Percentiles rank a stretch among this genome's conserved stretches.
Conservation (phyloP, 1,140 invertebrate genomes). For the Pollicipes pollicipes region DNA sequence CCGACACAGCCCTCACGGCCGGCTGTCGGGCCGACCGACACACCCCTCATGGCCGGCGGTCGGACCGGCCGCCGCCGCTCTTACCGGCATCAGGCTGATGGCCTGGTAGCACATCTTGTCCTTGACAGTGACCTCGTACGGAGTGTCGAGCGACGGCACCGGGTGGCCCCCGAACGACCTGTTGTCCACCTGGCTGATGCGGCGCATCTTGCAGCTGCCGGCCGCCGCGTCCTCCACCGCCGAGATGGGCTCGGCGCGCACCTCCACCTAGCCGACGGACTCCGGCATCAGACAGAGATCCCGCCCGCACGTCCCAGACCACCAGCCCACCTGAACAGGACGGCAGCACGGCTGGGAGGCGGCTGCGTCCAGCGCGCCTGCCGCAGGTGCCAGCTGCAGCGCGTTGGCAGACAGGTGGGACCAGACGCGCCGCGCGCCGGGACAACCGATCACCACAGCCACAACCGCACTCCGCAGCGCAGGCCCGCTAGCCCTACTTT, state of each 20-base stretch:
- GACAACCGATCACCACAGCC: too few relatives aligned
- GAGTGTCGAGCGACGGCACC: constrained; percentile 45
- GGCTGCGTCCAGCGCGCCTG: too few relatives aligned
- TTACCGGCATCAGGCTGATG: constrained; percentile 81
- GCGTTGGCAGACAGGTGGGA: not conserved
- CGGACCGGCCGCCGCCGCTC: too few relatives aligned
- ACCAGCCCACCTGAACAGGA: too few relatives aligned
- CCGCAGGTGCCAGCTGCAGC: too few relatives aligned
- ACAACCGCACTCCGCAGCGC: too few relatives aligned
- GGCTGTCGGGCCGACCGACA: too few relatives aligned
- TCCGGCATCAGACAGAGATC: constrained; percentile 10
- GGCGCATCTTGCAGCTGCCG: constrained; percentile 26
- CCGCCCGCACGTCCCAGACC: too few relatives aligned
- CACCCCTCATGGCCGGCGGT: too few relatives aligned
- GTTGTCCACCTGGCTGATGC: constrained; percentile 42
- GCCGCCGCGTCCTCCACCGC: constrained; percentile 23
- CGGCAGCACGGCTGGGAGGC: too few relatives aligned
- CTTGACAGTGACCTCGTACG: constrained; percentile 69
- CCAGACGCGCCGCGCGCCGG: constrained; percentile 8
- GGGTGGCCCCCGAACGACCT: constrained; percentile 51
- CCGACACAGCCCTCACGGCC: too few relatives aligned
- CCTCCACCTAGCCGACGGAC: constrained; percentile 38
- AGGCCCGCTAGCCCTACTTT: too few relatives aligned
- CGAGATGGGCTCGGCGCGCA: constrained; percentile 46
- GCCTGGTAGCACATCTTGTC: constrained; percentile 88